Evolutionary conservation across 2,113 vertebrate species (phyloP).

Genomic region (Trichomycterus rosablanca): DNA sequence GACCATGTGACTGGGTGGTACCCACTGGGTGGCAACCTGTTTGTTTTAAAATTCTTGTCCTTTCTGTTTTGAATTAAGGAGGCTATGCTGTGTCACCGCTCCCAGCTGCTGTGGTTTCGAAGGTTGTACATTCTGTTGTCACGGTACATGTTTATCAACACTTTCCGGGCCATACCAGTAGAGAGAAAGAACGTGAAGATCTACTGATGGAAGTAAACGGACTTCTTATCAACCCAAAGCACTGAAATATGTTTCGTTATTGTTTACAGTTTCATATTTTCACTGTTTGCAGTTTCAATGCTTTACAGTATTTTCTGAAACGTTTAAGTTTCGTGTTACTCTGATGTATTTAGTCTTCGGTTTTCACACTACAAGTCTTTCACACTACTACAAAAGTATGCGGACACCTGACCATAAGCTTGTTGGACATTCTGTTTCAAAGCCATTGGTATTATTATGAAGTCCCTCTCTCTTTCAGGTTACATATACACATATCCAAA

Average conservation of each 20-base stretch:
- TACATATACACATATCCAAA: too few species aligned
- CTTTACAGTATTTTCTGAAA: too few species aligned
- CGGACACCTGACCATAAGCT: too few species aligned
- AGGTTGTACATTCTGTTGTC: constrained; percentile 80
- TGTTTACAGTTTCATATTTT: neutral
- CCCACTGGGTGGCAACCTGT: too few species aligned
- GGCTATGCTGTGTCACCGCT: constrained; percentile 84
- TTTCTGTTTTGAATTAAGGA: constrained; percentile 58
- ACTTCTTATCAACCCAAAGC: constrained; percentile 5
- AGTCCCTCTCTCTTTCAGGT: too few species aligned
- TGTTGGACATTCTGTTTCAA: too few species aligned
- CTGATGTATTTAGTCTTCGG: too few species aligned
- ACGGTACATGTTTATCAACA: constrained; percentile 89
- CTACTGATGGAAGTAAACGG: constrained; percentile 48
- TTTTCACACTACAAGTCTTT: too few species aligned
- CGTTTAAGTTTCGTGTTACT: too few species aligned
- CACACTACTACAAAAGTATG: too few species aligned
- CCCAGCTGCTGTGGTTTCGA: constrained; percentile 92
- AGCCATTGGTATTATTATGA: too few species aligned
- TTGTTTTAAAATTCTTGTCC: neutral
- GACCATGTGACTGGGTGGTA: too few species aligned
- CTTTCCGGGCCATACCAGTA: constrained; percentile 70
- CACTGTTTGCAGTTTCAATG: neutral
- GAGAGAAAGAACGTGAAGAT: constrained; percentile 57
- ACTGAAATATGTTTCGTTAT: neutral